Percentiles rank a stretch among this genome's conserved stretches.
These are phyloP conservation scores for Malurus melanocephalus DNA, from an alignment of 2,113 vertebrate species.

Conservation along the genomic window DNA sequence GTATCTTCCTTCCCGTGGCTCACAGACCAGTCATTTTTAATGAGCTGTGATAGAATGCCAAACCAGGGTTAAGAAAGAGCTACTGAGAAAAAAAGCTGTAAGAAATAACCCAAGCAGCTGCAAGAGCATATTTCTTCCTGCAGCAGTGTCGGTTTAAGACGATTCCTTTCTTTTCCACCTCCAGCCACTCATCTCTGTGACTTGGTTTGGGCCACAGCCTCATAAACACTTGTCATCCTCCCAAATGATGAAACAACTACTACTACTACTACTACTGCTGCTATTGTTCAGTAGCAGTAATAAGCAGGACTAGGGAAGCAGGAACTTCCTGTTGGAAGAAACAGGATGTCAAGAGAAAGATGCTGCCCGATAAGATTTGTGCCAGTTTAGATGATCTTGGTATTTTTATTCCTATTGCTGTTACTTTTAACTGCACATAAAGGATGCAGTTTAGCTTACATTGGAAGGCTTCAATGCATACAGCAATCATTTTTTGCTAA, in stretches of 20 bases:
- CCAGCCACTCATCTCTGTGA: not conserved
- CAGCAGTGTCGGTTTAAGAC: not conserved
- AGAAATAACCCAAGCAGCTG: not conserved
- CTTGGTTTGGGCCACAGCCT: not conserved
- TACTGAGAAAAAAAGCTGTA: not conserved
- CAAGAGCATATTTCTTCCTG: not conserved
- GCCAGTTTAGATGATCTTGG: not conserved
- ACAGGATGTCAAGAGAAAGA: not conserved
- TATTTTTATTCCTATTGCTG: not conserved
- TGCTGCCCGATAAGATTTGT: not conserved
- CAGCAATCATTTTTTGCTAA: not conserved
- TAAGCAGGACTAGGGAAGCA: not conserved
- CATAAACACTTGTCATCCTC: not conserved
- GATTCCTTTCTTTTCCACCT: not conserved
- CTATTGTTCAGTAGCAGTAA: not conserved
- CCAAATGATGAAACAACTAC: not conserved
- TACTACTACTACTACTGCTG: not conserved
- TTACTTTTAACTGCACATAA: not conserved
- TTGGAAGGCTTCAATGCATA: not conserved
- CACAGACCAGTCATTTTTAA: constrained; percentile 1
- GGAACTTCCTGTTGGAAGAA: not conserved
- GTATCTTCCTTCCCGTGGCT: not conserved
- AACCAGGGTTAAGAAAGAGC: not conserved
- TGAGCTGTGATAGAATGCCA: not conserved
- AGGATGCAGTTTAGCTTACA: not conserved